These are phyloP conservation scores for Myotis daubentonii DNA, from an alignment of 2,797 vertebrate genomes.

Conservation along the genomic window DNA sequence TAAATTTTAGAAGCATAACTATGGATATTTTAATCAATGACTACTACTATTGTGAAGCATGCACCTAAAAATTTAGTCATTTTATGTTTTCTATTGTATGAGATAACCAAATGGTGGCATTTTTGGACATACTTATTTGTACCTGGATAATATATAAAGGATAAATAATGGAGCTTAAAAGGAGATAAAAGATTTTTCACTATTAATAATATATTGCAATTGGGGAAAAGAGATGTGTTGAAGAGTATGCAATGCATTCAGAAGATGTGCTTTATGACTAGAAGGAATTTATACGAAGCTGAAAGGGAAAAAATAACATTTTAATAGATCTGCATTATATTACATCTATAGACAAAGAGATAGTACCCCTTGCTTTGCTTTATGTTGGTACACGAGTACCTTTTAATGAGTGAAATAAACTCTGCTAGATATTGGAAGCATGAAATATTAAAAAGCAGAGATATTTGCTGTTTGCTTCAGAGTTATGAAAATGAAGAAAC, in stretches of 20 bases:
- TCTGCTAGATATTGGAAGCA: not conserved
- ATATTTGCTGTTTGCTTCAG: constrained; percentile 1
- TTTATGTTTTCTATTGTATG: not conserved
- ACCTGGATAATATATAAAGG: not conserved
- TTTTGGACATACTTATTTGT: constrained; percentile 19
- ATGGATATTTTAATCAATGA: constrained; percentile 31
- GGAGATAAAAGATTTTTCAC: not conserved
- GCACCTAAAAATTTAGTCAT: not conserved
- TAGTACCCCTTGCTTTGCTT: not conserved
- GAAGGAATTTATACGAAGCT: not conserved
- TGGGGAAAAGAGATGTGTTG: not conserved
- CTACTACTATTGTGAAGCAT: not conserved
- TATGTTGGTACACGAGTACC: not conserved
- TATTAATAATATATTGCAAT: constrained; percentile 10
- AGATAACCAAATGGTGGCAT: not conserved
- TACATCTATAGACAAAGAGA: not conserved
- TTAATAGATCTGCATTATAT: not conserved
- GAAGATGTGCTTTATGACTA: not conserved
- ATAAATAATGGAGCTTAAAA: constrained; percentile 51
- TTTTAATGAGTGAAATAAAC: not conserved
- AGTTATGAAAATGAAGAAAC: constrained; percentile 44
- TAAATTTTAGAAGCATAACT: constrained; percentile 44
- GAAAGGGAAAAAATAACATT: not conserved
- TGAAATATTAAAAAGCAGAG: constrained; percentile 2
- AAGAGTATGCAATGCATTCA: not conserved